phyloP scores from a whole-genome alignment of 2,113 vertebrate species.

The Motacilla alba region DNA sequence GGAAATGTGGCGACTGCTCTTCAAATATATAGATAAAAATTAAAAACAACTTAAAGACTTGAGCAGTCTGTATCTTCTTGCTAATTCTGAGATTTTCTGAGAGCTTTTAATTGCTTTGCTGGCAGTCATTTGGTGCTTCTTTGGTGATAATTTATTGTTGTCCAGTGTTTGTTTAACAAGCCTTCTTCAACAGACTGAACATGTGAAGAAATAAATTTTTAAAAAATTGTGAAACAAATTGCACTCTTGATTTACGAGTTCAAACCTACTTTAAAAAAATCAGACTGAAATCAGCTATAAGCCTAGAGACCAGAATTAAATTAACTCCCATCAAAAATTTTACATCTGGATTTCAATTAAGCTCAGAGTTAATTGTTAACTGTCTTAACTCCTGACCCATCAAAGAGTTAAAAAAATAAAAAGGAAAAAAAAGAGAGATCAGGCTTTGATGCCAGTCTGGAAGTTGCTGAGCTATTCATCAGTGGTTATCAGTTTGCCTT shows the following conservation, averaged over 20 bases:
- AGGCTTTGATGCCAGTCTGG: slow-evolving; percentile 52
- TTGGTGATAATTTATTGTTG: not conserved
- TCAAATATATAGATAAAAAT: not conserved
- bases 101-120: not conserved
- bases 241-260: slow-evolving; percentile 14
- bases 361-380: slow-evolving; percentile 65
- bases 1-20: not conserved
- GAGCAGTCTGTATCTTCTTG: not conserved
- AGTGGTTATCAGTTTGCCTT: slow-evolving; percentile 68
- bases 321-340: slow-evolving; percentile 22
- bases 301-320: slow-evolving; percentile 51
- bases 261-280: slow-evolving; percentile 6
- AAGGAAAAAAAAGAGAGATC: slow-evolving; percentile 3
- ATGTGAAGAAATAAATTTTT: not conserved
- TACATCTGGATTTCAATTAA: slow-evolving; percentile 72
- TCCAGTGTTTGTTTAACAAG: slow-evolving; percentile 37
- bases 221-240: slow-evolving; percentile 24
- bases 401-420: slow-evolving; percentile 17
- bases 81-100: not conserved
- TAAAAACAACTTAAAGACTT: not conserved
- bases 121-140: not conserved
- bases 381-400: slow-evolving; percentile 55
- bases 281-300: slow-evolving; percentile 51
- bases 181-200: not conserved
- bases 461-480: slow-evolving; percentile 72